A percentile compares a stretch with the other conserved stretches of the same genome.
Conservation (phyloP, 1,140 invertebrate genomes). For the Tetranychus cinnabarinus region DNA sequence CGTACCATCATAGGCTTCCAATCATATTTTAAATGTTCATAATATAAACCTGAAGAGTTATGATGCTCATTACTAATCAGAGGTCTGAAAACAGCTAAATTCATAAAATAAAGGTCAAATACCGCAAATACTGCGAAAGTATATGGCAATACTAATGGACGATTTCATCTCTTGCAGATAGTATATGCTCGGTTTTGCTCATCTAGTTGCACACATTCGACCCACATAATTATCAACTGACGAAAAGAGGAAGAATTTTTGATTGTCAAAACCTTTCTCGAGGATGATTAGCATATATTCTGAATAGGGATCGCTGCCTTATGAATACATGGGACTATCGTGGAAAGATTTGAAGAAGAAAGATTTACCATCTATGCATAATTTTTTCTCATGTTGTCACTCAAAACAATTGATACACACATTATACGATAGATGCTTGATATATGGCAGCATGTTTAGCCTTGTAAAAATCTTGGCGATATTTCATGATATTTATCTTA, state of each 20-base stretch:
- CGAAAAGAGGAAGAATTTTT: background rate
- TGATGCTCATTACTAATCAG: background rate
- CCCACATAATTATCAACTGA: background rate
- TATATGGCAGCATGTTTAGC: constrained; percentile 16
- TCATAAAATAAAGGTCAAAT: background rate
- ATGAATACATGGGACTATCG: constrained; percentile 13
- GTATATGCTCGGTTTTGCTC: background rate
- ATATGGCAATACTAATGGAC: background rate
- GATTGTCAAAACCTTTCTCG: background rate
- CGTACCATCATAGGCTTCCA: too few relatives aligned
- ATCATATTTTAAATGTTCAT: too few relatives aligned
- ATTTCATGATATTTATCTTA: constrained; percentile 24
- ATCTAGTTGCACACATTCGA: background rate
- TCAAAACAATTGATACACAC: background rate
- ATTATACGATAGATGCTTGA: background rate
- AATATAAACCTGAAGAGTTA: background rate
- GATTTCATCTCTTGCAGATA: background rate
- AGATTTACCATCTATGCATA: constrained; percentile 7
- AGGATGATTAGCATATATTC: background rate
- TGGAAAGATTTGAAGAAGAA: constrained; percentile 10
- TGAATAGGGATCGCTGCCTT: too few relatives aligned
- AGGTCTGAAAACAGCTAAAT: background rate
- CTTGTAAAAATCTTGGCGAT: constrained; percentile 18
- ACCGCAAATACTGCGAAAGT: background rate
- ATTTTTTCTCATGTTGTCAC: background rate